A percentile compares a stretch with the other conserved stretches of the same genome.
phyloP scores from a whole-genome alignment of 2,888 invertebrate species.

The Mesorhabditis spiculigera region DNA sequence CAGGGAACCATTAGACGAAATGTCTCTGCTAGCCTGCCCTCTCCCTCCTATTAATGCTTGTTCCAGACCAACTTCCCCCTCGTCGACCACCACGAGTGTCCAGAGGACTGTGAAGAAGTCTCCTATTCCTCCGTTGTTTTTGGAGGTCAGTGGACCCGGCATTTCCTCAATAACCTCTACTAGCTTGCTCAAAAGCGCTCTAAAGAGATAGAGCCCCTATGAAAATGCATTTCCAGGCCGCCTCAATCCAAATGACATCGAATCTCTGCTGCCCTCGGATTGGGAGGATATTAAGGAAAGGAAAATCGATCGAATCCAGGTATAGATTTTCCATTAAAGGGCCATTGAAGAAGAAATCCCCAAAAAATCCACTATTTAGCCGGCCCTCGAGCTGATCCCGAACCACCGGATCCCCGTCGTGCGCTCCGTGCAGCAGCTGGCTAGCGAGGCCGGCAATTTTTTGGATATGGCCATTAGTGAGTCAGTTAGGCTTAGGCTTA shows the following conservation, averaged over 20 bases:
- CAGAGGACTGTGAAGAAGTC: slow-evolving; percentile 47
- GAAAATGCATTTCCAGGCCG: not conserved
- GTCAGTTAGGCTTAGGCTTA: not conserved
- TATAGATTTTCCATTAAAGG: slow-evolving; percentile 8
- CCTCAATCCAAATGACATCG: slow-evolving; percentile 22
- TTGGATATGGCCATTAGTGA: slow-evolving; percentile 21
- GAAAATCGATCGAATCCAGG: slow-evolving; percentile 35
- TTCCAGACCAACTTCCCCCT: slow-evolving; percentile 21
- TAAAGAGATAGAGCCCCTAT: not conserved
- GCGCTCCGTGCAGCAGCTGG: slow-evolving; percentile 36
- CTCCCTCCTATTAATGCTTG: not conserved
- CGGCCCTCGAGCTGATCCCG: slow-evolving; percentile 44
- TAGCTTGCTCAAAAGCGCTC: not conserved
- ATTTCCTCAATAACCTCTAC: not conserved
- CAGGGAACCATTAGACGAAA: not conserved
- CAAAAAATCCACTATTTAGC: slow-evolving; percentile 15
- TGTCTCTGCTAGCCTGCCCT: slow-evolving; percentile 5
- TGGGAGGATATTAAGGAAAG: slow-evolving; percentile 52
- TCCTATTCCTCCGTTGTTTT: slow-evolving; percentile 48
- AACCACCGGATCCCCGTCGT: slow-evolving; percentile 44
- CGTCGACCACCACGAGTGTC: slow-evolving; percentile 23
- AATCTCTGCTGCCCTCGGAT: slow-evolving; percentile 42
- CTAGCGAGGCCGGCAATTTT: slow-evolving; percentile 42
- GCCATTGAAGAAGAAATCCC: not conserved
- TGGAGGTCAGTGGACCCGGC: slow-evolving; percentile 30